Evolutionary conservation across 2,113 vertebrate genomes (phyloP), one percentile per base, ranked within the genome.

Genomic region (Gymnorhina tibicen): DNA sequence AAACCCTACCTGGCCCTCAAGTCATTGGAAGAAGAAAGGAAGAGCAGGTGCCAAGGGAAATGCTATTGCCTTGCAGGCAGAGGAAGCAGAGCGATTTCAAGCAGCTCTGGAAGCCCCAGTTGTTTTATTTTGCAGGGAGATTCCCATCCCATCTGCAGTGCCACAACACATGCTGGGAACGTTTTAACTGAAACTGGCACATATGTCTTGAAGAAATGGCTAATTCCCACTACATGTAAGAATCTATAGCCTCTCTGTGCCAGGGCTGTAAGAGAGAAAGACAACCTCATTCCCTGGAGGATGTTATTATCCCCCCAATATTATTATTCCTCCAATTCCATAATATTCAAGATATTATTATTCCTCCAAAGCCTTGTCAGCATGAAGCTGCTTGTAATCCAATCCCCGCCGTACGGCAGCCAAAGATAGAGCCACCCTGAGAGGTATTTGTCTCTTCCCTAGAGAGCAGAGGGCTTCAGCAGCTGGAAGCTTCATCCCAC

Each of bases 301-400:
- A 56, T 87, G 68, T 84, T 81, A 84, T 96, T 96, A 96, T 93
- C 79, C 58, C 60, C 42, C 79, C 90, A 72, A 72, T 78, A 93
- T 86, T 91, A 92, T 94, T 96, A 96, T 91, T 85, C 56, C 62
- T 80, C 88, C 86, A 96, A 96, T 96, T 93, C 91, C 56, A 16
- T 92, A 97, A 86, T 95, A 93, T 92, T 96, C 67, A 52, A 88
- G 91, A 89, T 94, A 95, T 64, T 94, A 87, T 94, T 96, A 92
- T 93, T 94, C 56, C 88, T 96, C 79, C 68, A 89, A 91, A 96
- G 90, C 64, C 85, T 74, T 92, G 91, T 87, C 88, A 95, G 93
- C 73, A 9, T 58, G 96, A 94, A 96, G 85, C 88, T 60, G 73
- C 92, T 94, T 95, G 96, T 96, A 96, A 96, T 96, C 95, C 92